A percentile compares a stretch with the other conserved stretches of the same genome.
phyloP scores from a whole-genome alignment of 2,888 invertebrate species.

The Drosophila heteroneura region DNA sequence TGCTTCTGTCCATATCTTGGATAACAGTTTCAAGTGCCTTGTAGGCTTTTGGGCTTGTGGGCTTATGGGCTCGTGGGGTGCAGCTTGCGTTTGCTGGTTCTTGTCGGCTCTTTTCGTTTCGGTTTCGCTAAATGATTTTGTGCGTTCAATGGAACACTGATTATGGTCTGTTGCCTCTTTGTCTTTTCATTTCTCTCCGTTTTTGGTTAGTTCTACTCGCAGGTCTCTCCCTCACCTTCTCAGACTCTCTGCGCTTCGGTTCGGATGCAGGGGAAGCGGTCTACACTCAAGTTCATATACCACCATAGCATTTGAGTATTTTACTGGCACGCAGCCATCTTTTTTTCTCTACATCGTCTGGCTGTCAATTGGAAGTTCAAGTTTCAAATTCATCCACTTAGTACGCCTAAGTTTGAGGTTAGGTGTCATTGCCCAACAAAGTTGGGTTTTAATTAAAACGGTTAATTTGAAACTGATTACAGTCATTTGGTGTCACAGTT shows the following conservation, averaged over 20 bases:
- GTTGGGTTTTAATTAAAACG: conserved; percentile 40
- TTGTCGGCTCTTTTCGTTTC: conserved; percentile 64
- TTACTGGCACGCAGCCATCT: conserved; percentile 73
- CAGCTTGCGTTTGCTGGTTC: conserved; percentile 25
- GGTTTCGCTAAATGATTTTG: conserved; percentile 86
- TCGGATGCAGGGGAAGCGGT: conserved; percentile 14
- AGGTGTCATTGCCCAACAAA: conserved; percentile 41
- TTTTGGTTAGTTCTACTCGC: conserved; percentile 54
- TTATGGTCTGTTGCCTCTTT: conserved; percentile 74
- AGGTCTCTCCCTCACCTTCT: conserved; percentile 22
- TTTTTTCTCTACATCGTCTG: conserved; percentile 36
- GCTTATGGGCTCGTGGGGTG: conserved; percentile 55
- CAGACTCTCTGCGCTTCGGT: conserved; percentile 1
- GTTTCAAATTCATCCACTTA: conserved; percentile 41
- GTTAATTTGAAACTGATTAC: conserved; percentile 65
- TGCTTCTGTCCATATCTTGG: conserved; percentile 47
- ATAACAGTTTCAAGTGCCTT: conserved; percentile 77
- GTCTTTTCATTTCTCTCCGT: conserved; percentile 51
- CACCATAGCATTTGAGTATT: conserved; percentile 46
- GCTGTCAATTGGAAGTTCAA: conserved; percentile 67
- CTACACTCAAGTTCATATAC: conserved; percentile 76
- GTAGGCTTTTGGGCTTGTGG: conserved; percentile 18
- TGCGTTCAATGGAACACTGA: conserved; percentile 86
- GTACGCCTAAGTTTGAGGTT: conserved; percentile 60
- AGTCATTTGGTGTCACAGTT: conserved; percentile 48